Conservation (phyloP, 2,797 vertebrate species). For the Austrolebias charrua region DNA sequence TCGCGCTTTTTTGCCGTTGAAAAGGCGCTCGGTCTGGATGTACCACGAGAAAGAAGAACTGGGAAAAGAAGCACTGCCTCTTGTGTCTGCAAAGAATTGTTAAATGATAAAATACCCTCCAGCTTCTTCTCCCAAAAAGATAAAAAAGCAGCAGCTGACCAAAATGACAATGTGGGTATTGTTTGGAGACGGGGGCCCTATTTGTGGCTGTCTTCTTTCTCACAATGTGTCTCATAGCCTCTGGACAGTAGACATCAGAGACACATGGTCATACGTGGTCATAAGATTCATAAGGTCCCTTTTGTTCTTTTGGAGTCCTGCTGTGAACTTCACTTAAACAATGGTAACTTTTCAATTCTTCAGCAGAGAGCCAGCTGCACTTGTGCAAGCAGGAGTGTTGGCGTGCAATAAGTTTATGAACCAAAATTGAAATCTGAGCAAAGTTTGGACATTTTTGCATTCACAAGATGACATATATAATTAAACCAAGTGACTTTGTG, state of each 20-base stretch:
- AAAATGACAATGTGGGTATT: slow-evolving; percentile 61
- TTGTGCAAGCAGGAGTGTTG: slow-evolving; percentile 16
- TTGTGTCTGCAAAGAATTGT: slow-evolving; percentile 6
- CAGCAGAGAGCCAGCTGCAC: slow-evolving; percentile 13
- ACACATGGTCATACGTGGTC: slow-evolving; percentile 53
- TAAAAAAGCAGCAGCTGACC: slow-evolving; percentile 36
- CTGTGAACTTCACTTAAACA: slow-evolving; percentile 59
- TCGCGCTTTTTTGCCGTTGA: too few relatives aligned
- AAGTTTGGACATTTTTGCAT: background rate
- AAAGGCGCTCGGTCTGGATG: too few relatives aligned
- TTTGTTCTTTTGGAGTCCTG: slow-evolving; percentile 58
- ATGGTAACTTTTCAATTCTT: slow-evolving; percentile 58
- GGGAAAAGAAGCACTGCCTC: background rate
- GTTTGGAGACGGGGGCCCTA: slow-evolving; percentile 36
- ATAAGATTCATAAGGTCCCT: slow-evolving; percentile 64
- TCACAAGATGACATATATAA: slow-evolving; percentile 1
- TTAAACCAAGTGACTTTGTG: too few relatives aligned
- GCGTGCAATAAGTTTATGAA: background rate
- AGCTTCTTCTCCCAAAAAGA: slow-evolving; percentile 5
- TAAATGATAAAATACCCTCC: slow-evolving; percentile 7
- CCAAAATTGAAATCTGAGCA: background rate
- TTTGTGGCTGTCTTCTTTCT: slow-evolving; percentile 37
- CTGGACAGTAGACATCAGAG: slow-evolving; percentile 49
- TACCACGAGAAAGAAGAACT: background rate
- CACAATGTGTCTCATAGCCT: slow-evolving; percentile 63